These are phyloP conservation scores for Phaonia tiefii DNA, from an alignment of 2,888 invertebrate genomes.

Conservation along the genomic window DNA sequence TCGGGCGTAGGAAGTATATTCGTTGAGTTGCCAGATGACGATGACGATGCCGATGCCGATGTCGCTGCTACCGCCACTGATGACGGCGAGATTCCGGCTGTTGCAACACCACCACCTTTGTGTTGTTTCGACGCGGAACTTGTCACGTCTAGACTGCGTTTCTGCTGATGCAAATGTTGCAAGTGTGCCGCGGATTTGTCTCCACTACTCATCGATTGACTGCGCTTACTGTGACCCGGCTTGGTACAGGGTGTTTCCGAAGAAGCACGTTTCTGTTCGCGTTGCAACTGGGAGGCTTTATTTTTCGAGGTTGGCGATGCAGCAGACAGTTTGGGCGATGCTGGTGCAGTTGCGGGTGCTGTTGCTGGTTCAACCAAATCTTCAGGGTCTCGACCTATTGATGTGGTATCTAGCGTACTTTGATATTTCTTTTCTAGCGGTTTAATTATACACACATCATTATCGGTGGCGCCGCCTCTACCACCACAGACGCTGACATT, in stretches of 20 bases:
- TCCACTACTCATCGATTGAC: slow-evolving; percentile 76
- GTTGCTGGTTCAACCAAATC: slow-evolving; percentile 57
- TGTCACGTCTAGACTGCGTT: slow-evolving; percentile 76
- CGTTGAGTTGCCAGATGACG: slow-evolving; percentile 52
- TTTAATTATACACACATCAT: slow-evolving; percentile 67
- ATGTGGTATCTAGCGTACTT: slow-evolving; percentile 71
- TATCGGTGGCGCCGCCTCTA: slow-evolving; percentile 61
- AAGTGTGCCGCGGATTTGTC: slow-evolving; percentile 69
- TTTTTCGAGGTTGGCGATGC: slow-evolving; percentile 40
- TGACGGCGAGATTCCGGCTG: slow-evolving; percentile 56
- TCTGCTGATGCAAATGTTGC: slow-evolving; percentile 73
- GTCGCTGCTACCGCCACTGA: too few species aligned
- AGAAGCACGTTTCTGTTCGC: slow-evolving; percentile 76
- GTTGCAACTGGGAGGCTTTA: slow-evolving; percentile 64
- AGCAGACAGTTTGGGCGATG: slow-evolving; percentile 63
- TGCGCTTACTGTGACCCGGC: slow-evolving; percentile 76
- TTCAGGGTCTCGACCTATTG: slow-evolving; percentile 54
- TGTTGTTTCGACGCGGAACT: slow-evolving; percentile 61
- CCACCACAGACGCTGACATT: slow-evolving; percentile 71
- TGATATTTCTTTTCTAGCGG: slow-evolving; percentile 74
- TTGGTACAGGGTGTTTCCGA: slow-evolving; percentile 76
- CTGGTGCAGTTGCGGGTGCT: slow-evolving; percentile 49
- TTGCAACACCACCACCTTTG: slow-evolving; percentile 62
- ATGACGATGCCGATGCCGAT: slow-evolving; percentile 47
- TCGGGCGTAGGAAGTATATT: slow-evolving; percentile 83